Evolutionary conservation across 2,888 invertebrate species (phyloP), one percentile per base, ranked within the genome.

Genomic region (Meiosimyza decipiens): DNA sequence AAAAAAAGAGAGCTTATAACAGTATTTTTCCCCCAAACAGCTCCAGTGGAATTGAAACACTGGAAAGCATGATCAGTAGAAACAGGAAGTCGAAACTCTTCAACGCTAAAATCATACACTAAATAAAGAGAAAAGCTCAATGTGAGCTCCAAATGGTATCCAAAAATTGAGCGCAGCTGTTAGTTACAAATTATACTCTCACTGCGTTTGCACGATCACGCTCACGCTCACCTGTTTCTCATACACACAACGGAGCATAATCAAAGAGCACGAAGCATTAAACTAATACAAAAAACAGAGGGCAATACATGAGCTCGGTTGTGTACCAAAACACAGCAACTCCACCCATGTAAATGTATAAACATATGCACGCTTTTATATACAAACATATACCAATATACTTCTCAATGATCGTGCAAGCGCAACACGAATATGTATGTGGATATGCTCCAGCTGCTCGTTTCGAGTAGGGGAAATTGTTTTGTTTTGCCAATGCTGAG

Each of bases 11-110:
- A 71, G 66, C 64, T 68, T n/a, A 47, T 74, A 75, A 74, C 73
- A 73, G 75, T 75, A 73, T 47, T 49, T 72, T 75, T 73, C 73
- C 71, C 40, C 40, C 72, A 51, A 18, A 51, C 15, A 47, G 49
- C 9, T 47, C 64, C 60, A 67, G 47, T 76, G 76, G 68, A 79
- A 76, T 63, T 59, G 77, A 75, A 78, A 78, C 77, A 18, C n/a
- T 18, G 15, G 47, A 59, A 47, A 67, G 28, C 13, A 49, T 40
- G 47, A 54, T 49, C 13, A 57, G 52, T 40, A 5, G 16, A 71
- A 69, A 18, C 13, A 22, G 57, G 33, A 67, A 55, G 73, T 73
- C 73, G 66, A 73, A 72, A 66, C 73, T 72, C 71, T 74, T 71
- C 66, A 51, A 28, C 11, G 50, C n/a, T 54, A 64, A 63, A 64